Conservation (phyloP, 53 echinoderm and acorn worm genomes). For the Arbacia lixula region DNA sequence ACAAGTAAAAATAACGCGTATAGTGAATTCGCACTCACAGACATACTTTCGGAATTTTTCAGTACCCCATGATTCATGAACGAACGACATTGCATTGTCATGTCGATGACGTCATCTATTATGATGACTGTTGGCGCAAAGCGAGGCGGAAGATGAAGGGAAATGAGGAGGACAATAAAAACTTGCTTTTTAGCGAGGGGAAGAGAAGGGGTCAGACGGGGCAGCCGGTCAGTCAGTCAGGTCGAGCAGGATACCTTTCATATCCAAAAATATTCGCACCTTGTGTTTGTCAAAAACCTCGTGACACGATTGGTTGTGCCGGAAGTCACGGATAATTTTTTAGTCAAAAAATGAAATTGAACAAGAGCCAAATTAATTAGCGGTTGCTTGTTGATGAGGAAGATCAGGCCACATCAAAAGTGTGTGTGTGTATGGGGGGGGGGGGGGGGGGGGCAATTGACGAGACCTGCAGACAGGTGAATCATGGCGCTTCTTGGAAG, state of each 20-base stretch:
- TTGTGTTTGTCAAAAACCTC: constrained; percentile 21
- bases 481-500: no score
- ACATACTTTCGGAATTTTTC: no score
- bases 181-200: constrained; percentile 17
- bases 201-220: constrained; percentile 32
- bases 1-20: no score
- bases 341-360: no score
- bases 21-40: no score
- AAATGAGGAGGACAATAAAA: constrained; percentile 15
- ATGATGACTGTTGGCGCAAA: not conserved
- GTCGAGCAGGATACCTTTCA: constrained; percentile 28
- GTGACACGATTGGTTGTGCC: not conserved
- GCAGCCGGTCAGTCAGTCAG: constrained; percentile 6
- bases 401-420: no score
- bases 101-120: not conserved
- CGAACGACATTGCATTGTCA: no score
- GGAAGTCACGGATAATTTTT: no score
- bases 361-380: not conserved
- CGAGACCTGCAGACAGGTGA: not conserved
- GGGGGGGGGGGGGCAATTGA: not conserved
- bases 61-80: no score
- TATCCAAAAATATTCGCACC: constrained; percentile 6
- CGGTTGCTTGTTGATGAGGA: no score
- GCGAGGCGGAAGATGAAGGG: no score
- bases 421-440: no score